Conservation (phyloP, 23 tunicate species). For the Clavelina lepadiformis region DNA sequence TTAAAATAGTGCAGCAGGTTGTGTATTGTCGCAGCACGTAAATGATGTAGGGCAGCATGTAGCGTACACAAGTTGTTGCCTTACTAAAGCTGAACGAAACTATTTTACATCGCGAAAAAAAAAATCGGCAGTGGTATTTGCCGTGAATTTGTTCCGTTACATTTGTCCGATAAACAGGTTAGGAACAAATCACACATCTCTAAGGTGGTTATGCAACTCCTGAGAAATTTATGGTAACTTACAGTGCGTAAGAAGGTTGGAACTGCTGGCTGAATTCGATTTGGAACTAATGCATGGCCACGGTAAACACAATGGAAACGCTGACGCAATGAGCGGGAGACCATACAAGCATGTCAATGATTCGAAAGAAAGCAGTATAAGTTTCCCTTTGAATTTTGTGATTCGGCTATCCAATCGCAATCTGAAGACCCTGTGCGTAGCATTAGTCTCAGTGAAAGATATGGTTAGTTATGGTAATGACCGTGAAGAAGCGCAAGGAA, state of each 20-base stretch:
- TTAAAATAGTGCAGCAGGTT: conserved; percentile 13
- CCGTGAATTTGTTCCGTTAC: conserved; percentile 11
- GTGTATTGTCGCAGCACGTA: neutral
- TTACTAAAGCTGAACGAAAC: conserved; percentile 13
- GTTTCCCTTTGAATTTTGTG: too few relatives aligned
- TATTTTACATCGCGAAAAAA: conserved; percentile 1
- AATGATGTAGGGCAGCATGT: conserved; percentile 5
- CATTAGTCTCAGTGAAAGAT: too few relatives aligned
- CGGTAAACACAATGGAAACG: conserved; percentile 16
- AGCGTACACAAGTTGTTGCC: conserved; percentile 4
- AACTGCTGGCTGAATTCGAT: conserved; percentile 25
- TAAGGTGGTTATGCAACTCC: conserved; percentile 19
- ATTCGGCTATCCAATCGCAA: too few relatives aligned
- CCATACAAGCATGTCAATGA: too few relatives aligned
- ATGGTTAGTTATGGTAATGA: too few relatives aligned
- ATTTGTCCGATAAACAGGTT: neutral
- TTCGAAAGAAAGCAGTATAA: too few relatives aligned
- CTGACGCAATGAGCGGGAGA: conserved; percentile 21
- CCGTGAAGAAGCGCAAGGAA: too few relatives aligned
- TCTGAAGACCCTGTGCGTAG: too few relatives aligned
- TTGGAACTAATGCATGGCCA: conserved; percentile 27
- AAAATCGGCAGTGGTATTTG: neutral
- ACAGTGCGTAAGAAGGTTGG: conserved; percentile 31
- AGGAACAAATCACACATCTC: conserved; percentile 19
- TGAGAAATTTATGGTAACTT: conserved; percentile 19